Evolutionary conservation across 2,797 vertebrate species (phyloP).

Genomic region (Carduelis carduelis): DNA sequence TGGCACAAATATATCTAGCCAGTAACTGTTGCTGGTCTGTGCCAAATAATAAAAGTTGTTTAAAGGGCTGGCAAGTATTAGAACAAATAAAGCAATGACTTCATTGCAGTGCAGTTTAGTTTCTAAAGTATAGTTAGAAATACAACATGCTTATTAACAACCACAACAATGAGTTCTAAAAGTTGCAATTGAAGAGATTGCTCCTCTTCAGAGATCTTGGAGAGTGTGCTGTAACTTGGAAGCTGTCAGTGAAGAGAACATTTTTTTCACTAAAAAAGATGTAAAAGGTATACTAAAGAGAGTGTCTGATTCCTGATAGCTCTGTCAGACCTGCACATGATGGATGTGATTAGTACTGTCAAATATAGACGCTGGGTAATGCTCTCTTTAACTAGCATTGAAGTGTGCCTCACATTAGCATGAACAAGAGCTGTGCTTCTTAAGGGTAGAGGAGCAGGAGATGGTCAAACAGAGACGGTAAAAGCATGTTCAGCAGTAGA

Average conservation of each 20-base stretch:
- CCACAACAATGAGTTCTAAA: neutral
- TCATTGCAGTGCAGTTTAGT: neutral
- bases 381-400: slow-evolving; percentile 23
- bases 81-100: neutral
- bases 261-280: neutral
- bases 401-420: neutral
- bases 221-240: neutral
- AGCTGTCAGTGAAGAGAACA: neutral
- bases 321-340: slow-evolving; percentile 24
- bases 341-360: slow-evolving; percentile 34
- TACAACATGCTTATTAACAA: neutral
- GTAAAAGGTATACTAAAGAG: neutral
- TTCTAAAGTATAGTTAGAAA: neutral
- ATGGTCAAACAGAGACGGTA: neutral
- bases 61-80: neutral
- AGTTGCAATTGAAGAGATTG: neutral
- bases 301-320: slow-evolving; percentile 9
- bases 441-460: neutral
- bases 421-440: neutral
- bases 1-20: neutral
- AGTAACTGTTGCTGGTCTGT: neutral
- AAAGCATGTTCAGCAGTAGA: neutral
- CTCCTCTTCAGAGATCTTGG: neutral
- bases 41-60: neutral
- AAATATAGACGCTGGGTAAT: slow-evolving; percentile 45